Evolutionary conservation across 2,888 invertebrate species (phyloP).

Genomic region (Mythimna lalbum): DNA sequence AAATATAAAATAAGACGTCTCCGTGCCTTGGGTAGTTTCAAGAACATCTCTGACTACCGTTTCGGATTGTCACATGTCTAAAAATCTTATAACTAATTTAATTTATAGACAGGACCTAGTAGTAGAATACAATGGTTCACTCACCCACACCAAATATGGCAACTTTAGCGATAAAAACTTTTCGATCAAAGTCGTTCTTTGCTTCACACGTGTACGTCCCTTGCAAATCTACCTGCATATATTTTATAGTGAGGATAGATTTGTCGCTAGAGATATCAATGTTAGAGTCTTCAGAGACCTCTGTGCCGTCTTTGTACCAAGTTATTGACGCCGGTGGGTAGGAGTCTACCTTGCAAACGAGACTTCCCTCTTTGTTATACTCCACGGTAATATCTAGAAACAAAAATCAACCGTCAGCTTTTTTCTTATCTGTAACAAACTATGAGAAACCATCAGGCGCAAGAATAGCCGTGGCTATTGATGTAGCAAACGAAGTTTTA

Average conservation of each 20-base stretch:
- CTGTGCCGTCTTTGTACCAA: conserved; percentile 68
- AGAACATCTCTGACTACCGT: neutral
- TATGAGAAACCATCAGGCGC: neutral
- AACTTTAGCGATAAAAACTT: conserved; percentile 63
- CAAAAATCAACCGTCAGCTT: neutral
- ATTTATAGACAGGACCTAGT: no score
- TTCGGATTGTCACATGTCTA: neutral
- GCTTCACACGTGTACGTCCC: conserved; percentile 70
- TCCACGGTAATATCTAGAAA: conserved; percentile 54
- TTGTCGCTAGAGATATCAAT: conserved; percentile 64
- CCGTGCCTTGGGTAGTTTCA: neutral
- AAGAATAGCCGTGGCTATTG: neutral
- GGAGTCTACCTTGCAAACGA: conserved; percentile 71
- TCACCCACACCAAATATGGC: conserved; percentile 69
- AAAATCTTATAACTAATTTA: neutral
- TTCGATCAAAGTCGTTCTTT: conserved; percentile 58
- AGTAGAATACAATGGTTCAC: conserved; percentile 19
- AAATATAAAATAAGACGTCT: no score
- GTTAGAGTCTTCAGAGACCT: conserved; percentile 53
- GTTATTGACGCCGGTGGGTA: conserved; percentile 68
- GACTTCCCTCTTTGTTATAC: conserved; percentile 59
- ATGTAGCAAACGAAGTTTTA: neutral
- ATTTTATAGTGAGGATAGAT: conserved; percentile 65
- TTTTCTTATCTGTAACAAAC: neutral
- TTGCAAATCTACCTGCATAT: conserved; percentile 63